Conservation (phyloP, 35 echinoderm and acorn worm species). For the Apostichopus californicus region DNA sequence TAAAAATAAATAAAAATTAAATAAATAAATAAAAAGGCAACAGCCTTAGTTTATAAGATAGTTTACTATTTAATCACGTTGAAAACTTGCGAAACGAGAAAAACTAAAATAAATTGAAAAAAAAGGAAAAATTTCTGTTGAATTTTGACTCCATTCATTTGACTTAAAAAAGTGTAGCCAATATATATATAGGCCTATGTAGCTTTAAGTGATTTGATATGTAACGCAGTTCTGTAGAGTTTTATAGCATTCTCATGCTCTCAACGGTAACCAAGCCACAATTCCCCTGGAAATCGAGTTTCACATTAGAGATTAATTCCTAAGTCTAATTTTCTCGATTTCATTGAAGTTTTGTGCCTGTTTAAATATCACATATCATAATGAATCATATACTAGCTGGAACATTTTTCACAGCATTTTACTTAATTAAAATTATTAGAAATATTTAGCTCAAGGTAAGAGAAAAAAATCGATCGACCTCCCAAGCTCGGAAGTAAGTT, state of each 20-base stretch:
- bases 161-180: too few relatives aligned
- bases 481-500: neutral
- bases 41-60: too few relatives aligned
- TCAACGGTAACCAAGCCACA: constrained; percentile 14
- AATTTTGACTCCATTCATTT: too few relatives aligned
- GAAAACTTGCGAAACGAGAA: too few relatives aligned
- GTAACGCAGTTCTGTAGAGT: neutral
- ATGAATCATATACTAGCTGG: neutral
- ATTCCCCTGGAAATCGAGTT: constrained; percentile 1
- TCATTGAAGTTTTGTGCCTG: too few relatives aligned
- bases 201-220: neutral
- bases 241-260: constrained; percentile 50
- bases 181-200: too few relatives aligned
- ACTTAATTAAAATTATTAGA: neutral
- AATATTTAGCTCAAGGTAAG: neutral
- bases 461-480: neutral
- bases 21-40: too few relatives aligned
- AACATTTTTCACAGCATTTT: neutral
- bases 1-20: too few relatives aligned
- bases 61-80: too few relatives aligned
- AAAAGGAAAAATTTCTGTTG: too few relatives aligned
- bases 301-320: neutral
- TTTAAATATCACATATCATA: neutral
- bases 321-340: neutral
- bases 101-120: too few relatives aligned